Evolutionary conservation across 2,113 vertebrate species (phyloP).

Genomic region (Peromyscus maniculatus): DNA sequence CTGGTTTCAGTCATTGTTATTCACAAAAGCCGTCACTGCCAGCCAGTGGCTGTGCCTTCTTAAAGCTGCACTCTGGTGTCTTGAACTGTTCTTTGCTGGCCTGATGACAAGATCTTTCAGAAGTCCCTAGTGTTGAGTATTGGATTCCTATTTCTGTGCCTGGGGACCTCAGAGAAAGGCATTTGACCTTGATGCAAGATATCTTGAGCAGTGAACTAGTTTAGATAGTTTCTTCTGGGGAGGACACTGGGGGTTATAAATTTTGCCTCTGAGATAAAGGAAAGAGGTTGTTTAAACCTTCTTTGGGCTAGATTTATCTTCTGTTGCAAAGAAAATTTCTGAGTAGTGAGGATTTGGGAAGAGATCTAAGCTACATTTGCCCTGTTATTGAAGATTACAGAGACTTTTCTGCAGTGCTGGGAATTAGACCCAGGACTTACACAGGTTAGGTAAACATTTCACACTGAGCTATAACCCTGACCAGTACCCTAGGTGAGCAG

Average conservation of each 20-base stretch:
- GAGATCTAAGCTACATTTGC: not conserved
- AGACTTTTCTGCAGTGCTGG: not conserved
- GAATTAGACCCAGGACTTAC: not conserved
- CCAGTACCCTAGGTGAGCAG: not conserved
- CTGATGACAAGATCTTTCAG: conserved; percentile 39
- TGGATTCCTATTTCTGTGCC: conserved; percentile 48
- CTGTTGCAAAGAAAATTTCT: conserved; percentile 51
- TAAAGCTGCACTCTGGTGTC: not conserved
- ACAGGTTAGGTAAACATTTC: not conserved
- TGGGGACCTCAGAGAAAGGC: conserved; percentile 16
- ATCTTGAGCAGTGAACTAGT: conserved; percentile 44
- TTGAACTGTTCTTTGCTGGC: conserved; percentile 6
- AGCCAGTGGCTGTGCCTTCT: not conserved
- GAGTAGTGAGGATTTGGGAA: not conserved
- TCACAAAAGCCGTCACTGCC: not conserved
- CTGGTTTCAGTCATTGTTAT: conserved; percentile 3
- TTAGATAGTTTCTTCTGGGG: conserved; percentile 52
- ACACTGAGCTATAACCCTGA: not conserved
- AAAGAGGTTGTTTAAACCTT: conserved; percentile 68
- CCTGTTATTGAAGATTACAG: conserved; percentile 42
- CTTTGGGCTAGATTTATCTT: conserved; percentile 53
- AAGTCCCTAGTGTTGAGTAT: not conserved
- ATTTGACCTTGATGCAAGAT: conserved; percentile 44
- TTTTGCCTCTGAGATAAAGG: conserved; percentile 70
- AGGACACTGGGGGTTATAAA: conserved; percentile 1